These are phyloP conservation scores for Indicator maculatus DNA, from an alignment of 2,113 vertebrate species.

Conservation along the genomic window DNA sequence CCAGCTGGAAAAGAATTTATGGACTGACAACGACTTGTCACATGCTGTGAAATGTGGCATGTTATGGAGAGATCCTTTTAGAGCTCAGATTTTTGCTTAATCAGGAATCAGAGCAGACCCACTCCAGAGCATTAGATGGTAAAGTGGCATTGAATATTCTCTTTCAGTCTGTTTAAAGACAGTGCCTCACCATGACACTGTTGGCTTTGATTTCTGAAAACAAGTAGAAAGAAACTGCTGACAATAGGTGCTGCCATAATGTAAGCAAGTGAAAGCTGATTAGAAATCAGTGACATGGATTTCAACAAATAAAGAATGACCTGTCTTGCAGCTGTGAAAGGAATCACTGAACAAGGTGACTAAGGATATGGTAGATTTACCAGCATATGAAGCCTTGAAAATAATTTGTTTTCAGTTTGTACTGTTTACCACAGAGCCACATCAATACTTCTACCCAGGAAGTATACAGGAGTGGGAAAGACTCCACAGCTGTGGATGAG, in stretches of 20 bases:
- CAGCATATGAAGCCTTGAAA: conserved; percentile 21
- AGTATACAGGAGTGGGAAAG: neutral
- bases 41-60: neutral
- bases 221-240: neutral
- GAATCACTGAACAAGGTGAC: neutral
- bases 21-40: neutral
- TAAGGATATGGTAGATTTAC: conserved; percentile 24
- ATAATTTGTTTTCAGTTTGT: conserved; percentile 6
- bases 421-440: neutral
- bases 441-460: neutral
- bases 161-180: neutral
- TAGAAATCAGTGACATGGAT: neutral
- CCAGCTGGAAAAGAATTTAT: neutral
- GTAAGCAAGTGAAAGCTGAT: neutral
- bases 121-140: neutral
- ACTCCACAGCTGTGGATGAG: neutral
- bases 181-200: neutral
- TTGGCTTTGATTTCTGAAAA: neutral
- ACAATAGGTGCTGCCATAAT: neutral
- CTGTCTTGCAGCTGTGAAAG: neutral
- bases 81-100: neutral
- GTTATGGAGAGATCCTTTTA: neutral
- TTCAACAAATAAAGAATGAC: neutral
- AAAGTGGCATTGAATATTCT: neutral
- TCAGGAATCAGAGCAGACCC: neutral